Evolutionary conservation across 2,797 vertebrate genomes (phyloP).

Genomic region (Coregonus suidteri): DNA sequence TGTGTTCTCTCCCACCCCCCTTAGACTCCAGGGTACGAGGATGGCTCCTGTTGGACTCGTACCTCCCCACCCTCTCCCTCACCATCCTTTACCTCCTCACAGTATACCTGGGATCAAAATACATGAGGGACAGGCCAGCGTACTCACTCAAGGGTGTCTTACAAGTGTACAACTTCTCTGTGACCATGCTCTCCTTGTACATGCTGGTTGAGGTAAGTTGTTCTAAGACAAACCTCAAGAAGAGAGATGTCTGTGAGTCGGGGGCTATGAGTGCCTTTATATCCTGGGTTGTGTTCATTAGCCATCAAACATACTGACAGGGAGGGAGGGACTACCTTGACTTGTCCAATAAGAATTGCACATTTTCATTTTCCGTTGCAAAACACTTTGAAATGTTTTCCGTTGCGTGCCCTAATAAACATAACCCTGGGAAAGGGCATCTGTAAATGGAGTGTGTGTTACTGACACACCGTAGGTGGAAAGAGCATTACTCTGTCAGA

Average conservation of each 20-base stretch:
- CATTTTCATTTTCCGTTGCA: not conserved
- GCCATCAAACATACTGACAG: not conserved
- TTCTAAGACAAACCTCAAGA: not conserved
- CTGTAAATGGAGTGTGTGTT: too few relatives aligned
- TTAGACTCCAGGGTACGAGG: conserved; percentile 84
- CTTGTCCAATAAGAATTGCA: not conserved
- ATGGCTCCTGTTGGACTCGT: conserved; percentile 87
- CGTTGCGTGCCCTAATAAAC: too few relatives aligned
- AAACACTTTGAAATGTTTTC: not conserved
- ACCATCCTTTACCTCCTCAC: conserved; percentile 79
- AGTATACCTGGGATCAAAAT: conserved; percentile 81
- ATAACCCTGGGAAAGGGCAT: too few relatives aligned
- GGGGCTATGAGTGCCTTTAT: not conserved
- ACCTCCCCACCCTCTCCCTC: conserved; percentile 80
- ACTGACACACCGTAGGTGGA: too few relatives aligned
- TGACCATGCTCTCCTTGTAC: conserved; percentile 84
- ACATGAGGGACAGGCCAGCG: conserved; percentile 82
- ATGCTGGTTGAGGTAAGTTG: conserved; percentile 83
- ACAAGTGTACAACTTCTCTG: conserved; percentile 81
- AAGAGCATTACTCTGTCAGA: too few relatives aligned
- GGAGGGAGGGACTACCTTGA: not conserved
- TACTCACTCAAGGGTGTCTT: conserved; percentile 80
- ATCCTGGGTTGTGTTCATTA: not conserved
- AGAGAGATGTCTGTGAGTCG: not conserved
- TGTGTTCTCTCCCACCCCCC: conserved; percentile 29